Conservation (phyloP, 1,140 invertebrate genomes). For the Calosoma granatense region DNA sequence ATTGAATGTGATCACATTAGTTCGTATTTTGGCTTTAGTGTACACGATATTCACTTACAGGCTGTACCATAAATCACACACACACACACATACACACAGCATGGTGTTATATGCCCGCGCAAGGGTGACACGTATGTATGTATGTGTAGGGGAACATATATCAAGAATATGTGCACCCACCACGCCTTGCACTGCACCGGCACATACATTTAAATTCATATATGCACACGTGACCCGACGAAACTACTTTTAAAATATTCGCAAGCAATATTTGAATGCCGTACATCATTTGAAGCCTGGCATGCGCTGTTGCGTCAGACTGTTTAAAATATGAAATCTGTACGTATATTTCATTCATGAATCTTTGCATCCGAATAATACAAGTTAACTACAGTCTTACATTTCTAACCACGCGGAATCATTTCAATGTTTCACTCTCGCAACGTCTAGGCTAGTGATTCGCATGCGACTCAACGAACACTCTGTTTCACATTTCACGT, state of each 20-base stretch:
- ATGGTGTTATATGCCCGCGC: not conserved
- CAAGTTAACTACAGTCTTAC: too few species aligned
- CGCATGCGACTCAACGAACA: too few species aligned
- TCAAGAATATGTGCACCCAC: not conserved
- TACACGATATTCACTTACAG: not conserved
- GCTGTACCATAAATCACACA: not conserved
- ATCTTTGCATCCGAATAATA: too few species aligned
- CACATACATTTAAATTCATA: not conserved
- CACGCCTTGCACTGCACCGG: not conserved
- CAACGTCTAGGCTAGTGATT: not conserved
- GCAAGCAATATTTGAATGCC: not conserved
- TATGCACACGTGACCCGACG: not conserved
- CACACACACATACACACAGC: not conserved
- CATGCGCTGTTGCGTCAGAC: too few species aligned
- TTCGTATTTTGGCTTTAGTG: too few species aligned
- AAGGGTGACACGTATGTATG: slow-evolving; percentile 2
- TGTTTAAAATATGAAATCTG: too few species aligned
- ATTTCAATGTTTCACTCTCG: not conserved
- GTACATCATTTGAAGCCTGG: too few species aligned
- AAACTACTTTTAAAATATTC: not conserved
- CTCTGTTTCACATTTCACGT: too few species aligned
- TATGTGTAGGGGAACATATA: not conserved
- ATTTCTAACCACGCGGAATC: too few species aligned
- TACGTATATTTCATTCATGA: too few species aligned
- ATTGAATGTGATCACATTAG: too few species aligned